phyloP scores from a whole-genome alignment of 2,797 vertebrate species.

The Allobates femoralis region DNA sequence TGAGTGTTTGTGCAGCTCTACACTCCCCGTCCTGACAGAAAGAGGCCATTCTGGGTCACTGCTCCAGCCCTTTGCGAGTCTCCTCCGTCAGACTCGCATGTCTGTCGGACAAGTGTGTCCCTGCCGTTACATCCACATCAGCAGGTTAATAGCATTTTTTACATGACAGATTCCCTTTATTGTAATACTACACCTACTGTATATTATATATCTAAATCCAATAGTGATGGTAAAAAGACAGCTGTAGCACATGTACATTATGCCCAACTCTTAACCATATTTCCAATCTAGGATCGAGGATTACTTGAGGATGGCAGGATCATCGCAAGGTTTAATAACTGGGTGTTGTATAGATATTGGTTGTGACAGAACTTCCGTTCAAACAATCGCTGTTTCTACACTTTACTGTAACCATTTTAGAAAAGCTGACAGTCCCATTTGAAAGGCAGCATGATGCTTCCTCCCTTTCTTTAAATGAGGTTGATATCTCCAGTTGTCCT shows the following conservation, averaged over 20 bases:
- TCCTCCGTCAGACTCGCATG: too few relatives aligned
- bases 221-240: not conserved
- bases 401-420: slow-evolving; percentile 43
- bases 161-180: not conserved
- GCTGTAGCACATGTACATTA: not conserved
- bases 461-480: not conserved
- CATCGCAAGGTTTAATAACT: slow-evolving; percentile 45
- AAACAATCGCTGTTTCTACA: slow-evolving; percentile 53
- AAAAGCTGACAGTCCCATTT: slow-evolving; percentile 55
- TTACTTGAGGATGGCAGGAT: slow-evolving; percentile 23
- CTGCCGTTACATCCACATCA: too few relatives aligned
- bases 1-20: too few relatives aligned
- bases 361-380: slow-evolving; percentile 52
- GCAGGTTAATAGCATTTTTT: too few relatives aligned
- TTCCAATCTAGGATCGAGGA: slow-evolving; percentile 5
- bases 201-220: slow-evolving; percentile 4
- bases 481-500: not conserved
- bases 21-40: too few relatives aligned
- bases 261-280: not conserved
- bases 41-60: too few relatives aligned
- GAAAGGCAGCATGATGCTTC: not conserved
- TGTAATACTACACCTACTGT: not conserved
- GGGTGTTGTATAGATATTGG: slow-evolving; percentile 37
- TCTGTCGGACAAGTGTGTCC: too few relatives aligned
- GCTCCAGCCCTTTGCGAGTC: too few relatives aligned